Evolutionary conservation across 37 sponge, comb jelly and placozoan genomes (phyloP), one percentile per base, ranked within the genome.

Genomic region (Oscarella lobularis): DNA sequence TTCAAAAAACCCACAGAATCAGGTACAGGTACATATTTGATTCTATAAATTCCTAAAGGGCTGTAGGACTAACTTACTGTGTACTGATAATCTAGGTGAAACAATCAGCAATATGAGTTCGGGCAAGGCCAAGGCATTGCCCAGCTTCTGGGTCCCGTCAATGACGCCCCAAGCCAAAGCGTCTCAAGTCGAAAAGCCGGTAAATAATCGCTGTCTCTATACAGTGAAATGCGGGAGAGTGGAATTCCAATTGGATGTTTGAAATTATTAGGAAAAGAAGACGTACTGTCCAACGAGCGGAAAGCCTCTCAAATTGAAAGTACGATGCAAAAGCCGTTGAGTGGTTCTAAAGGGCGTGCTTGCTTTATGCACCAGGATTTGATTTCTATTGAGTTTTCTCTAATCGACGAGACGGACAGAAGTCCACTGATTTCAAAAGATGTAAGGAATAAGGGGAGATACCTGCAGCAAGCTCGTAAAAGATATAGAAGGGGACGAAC

Each of bases 141-240:
- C 91, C 37, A 92, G 90, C 75, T 96, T 96, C 74, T 96, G 98
- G 98, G 75, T 96, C 1, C 94, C 94, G 29, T 75, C 88, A 35
- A 81, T 96, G 2, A 87, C 94, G 1, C 88, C 93, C 3, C 77
- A 85, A 37, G 86, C 90, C 39, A 83, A 80, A 68, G 78, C 85
- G 31, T 79, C 83, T 34, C 79, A 75, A 30, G 70, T 96, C 9
- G 83, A 89, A 41, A 96, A 93, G 68, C 94, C 94, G 33, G 92
- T 91, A 37, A 84, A 87, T 78, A 35, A 14, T 30, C 9, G 31
- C 38, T 20, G 1, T n/a, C 39, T 3, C 30, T 9, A 74, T 30
- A 29, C 14, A 34, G 31, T 4, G 35, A 38, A 31, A 31, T 55
- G 67, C 71, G 33, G 29, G 29, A 29, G 31, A 34, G 71, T 4